These are phyloP conservation scores for Pararge aegeria DNA, from an alignment of 1,140 invertebrate genomes.

Conservation along the genomic window DNA sequence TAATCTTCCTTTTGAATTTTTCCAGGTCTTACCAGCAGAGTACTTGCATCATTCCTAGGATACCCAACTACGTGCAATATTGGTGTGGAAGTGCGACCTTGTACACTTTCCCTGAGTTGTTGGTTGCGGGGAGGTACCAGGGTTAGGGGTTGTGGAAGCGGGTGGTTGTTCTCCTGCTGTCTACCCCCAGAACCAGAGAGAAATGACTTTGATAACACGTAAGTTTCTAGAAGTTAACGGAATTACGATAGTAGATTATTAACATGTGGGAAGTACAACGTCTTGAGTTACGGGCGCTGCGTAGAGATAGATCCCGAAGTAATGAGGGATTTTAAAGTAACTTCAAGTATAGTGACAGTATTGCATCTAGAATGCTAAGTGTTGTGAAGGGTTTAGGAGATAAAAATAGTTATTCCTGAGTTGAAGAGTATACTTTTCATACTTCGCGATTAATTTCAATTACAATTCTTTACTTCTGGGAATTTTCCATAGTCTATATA, in stretches of 20 bases:
- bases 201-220: constrained; percentile 65
- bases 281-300: too few species aligned
- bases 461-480: too few species aligned
- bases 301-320: too few species aligned
- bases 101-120: constrained; percentile 85
- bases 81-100: constrained; percentile 80
- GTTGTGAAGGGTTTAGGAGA: too few species aligned
- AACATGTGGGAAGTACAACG: background rate
- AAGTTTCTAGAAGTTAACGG: constrained; percentile 3
- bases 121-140: constrained; percentile 85
- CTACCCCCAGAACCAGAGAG: constrained; percentile 56
- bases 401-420: too few species aligned
- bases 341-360: too few species aligned
- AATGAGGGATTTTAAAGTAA: too few species aligned
- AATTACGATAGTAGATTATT: too few species aligned
- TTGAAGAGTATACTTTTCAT: too few species aligned
- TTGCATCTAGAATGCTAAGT: too few species aligned
- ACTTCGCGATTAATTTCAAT: too few species aligned
- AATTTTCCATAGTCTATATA: too few species aligned
- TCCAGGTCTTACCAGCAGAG: constrained; percentile 64
- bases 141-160: constrained; percentile 82
- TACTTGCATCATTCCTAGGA: constrained; percentile 81
- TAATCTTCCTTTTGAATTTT: background rate
- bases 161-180: constrained; percentile 86
- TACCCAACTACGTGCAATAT: constrained; percentile 82